Percentiles rank a stretch among this genome's conserved stretches.
Evolutionary conservation across 2,888 invertebrate species (phyloP).

Genomic region (Gastrophysa polygoni): DNA sequence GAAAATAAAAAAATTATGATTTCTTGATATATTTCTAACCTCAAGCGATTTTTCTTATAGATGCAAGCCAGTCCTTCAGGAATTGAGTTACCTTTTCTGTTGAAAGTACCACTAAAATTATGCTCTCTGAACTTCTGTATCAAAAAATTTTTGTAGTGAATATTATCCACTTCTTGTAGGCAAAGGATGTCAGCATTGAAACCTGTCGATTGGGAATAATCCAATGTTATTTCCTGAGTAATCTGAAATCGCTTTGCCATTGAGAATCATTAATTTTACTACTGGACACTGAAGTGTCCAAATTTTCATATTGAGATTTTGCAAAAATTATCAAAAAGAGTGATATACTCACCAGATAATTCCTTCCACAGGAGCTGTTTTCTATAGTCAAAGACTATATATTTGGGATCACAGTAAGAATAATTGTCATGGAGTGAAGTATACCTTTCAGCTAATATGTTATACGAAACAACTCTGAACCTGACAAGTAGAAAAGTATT

Average conservation of each 20-base stretch:
- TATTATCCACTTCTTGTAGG: conserved; percentile 90
- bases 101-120: conserved; percentile 67
- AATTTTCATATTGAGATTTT: no score
- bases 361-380: conserved; percentile 86
- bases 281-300: no score
- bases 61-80: conserved; percentile 85
- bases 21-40: conserved; percentile 46
- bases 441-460: conserved; percentile 89
- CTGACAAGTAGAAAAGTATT: conserved; percentile 56
- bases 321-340: conserved; percentile 8
- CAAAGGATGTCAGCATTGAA: conserved; percentile 91
- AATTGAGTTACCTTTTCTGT: conserved; percentile 74
- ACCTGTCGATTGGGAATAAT: conserved; percentile 59
- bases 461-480: conserved; percentile 84
- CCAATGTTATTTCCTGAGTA: no score
- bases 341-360: conserved; percentile 65
- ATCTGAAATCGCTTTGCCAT: no score
- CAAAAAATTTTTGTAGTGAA: conserved; percentile 74
- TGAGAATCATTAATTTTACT: no score
- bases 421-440: conserved; percentile 82
- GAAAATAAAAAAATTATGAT: no score
- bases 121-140: conserved; percentile 63
- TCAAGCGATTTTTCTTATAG: conserved; percentile 72
- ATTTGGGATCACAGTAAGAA: conserved; percentile 84
- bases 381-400: conserved; percentile 82